A percentile compares a stretch with the other conserved stretches of the same genome.
phyloP scores from a whole-genome alignment of 2,888 invertebrate genomes.

The Sphinx pinastri region DNA sequence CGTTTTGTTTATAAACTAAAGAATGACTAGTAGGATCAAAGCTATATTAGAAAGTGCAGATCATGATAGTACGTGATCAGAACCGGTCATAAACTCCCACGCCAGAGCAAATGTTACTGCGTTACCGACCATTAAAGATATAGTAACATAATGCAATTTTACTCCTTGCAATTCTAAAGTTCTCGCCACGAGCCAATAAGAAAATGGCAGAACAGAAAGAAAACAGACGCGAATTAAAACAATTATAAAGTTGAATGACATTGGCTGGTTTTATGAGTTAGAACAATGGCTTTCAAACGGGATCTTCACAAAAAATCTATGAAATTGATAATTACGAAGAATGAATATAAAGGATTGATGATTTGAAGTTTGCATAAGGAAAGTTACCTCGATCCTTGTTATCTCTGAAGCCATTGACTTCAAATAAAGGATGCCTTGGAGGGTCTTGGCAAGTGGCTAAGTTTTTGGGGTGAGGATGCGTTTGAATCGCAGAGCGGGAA shows the following conservation, averaged over 20 bases:
- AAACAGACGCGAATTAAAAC: constrained; percentile 5
- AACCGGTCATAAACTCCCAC: too few species aligned
- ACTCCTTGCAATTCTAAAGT: neutral
- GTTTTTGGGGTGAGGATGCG: neutral
- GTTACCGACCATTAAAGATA: too few species aligned
- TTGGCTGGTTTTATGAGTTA: constrained; percentile 8
- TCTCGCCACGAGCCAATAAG: neutral
- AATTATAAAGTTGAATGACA: constrained; percentile 22
- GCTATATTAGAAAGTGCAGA: too few species aligned
- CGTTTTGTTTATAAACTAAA: too few species aligned
- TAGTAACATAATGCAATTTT: neutral
- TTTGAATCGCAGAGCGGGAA: neutral
- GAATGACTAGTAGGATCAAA: too few species aligned
- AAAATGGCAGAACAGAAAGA: neutral
- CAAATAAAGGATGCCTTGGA: constrained; percentile 50
- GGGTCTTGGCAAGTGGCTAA: constrained; percentile 22
- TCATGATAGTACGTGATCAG: too few species aligned
- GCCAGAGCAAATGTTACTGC: too few species aligned
- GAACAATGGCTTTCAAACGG: constrained; percentile 40
- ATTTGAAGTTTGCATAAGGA: constrained; percentile 58
- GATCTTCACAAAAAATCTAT: constrained; percentile 57
- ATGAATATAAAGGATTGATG: constrained; percentile 73
- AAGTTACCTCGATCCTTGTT: constrained; percentile 57
- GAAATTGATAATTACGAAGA: constrained; percentile 71
- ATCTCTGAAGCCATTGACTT: constrained; percentile 48